phyloP scores from a whole-genome alignment of 2,797 vertebrate genomes.

The Bryconaethiops microstoma region DNA sequence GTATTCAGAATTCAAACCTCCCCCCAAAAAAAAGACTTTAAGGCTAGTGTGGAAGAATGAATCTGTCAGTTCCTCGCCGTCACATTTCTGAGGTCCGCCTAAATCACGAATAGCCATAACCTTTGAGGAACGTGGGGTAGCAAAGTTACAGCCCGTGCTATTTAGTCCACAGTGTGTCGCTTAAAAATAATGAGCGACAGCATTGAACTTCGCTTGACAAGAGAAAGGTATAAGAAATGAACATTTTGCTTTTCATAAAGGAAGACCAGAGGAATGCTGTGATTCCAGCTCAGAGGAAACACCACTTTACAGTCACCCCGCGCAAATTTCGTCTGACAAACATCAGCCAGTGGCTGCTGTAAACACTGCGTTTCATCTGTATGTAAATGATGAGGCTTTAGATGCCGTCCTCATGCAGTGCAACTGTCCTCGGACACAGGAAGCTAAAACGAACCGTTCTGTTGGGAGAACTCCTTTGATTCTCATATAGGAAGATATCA shows the following conservation, averaged over 20 bases:
- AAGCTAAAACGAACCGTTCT: conserved; percentile 21
- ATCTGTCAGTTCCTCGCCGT: conserved; percentile 3
- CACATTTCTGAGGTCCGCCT: conserved; percentile 18
- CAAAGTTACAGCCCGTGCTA: conserved; percentile 22
- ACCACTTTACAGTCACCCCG: neutral
- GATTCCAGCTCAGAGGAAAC: neutral
- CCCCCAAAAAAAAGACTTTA: conserved; percentile 15
- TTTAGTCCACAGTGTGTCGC: conserved; percentile 14
- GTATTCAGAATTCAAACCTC: conserved; percentile 5
- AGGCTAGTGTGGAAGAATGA: conserved; percentile 17
- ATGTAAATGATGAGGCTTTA: conserved; percentile 42
- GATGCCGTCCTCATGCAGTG: conserved; percentile 22
- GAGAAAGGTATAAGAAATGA: neutral
- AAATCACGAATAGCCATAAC: conserved; percentile 15
- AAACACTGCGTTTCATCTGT: conserved; percentile 40
- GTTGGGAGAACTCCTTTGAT: conserved; percentile 27
- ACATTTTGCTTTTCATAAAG: conserved; percentile 2
- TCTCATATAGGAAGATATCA: conserved; percentile 33
- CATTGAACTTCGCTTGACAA: neutral
- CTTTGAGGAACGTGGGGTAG: conserved; percentile 21
- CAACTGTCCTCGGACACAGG: conserved; percentile 3
- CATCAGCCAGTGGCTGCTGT: conserved; percentile 2
- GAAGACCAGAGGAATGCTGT: neutral
- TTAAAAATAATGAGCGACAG: conserved; percentile 24
- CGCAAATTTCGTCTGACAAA: conserved; percentile 12